phyloP scores from a whole-genome alignment of 2,888 invertebrate genomes.

The Drosophila kambysellisi region DNA sequence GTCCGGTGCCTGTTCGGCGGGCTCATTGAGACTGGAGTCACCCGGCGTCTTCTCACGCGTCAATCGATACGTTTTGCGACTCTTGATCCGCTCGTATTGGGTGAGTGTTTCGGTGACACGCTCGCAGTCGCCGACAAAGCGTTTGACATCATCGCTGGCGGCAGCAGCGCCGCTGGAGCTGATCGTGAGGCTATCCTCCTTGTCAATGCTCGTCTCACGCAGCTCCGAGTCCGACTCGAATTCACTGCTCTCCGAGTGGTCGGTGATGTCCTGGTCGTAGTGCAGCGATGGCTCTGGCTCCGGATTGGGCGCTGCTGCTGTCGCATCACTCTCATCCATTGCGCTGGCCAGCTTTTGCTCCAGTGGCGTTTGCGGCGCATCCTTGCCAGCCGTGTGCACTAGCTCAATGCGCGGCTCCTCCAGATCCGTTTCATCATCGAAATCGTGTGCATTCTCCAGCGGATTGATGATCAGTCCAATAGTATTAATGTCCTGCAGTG shows the following conservation, averaged over 20 bases:
- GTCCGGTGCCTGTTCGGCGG: slow-evolving; percentile 66
- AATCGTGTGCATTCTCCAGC: slow-evolving; percentile 85
- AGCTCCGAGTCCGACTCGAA: slow-evolving; percentile 84
- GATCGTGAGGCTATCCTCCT: slow-evolving; percentile 81
- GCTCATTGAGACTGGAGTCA: slow-evolving; percentile 61
- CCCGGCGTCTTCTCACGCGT: slow-evolving; percentile 82
- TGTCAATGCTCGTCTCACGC: slow-evolving; percentile 84
- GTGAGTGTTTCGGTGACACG: slow-evolving; percentile 83
- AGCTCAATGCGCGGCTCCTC: slow-evolving; percentile 73
- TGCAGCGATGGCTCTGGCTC: slow-evolving; percentile 65
- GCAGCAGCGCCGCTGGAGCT: slow-evolving; percentile 54
- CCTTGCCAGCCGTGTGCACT: slow-evolving; percentile 42
- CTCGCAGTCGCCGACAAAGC: slow-evolving; percentile 84
- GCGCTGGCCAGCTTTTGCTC: slow-evolving; percentile 71
- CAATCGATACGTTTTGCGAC: slow-evolving; percentile 84
- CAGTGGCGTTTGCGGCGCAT: slow-evolving; percentile 60
- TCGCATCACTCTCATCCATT: slow-evolving; percentile 66
- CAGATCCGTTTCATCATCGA: slow-evolving; percentile 82
- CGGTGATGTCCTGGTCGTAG: slow-evolving; percentile 81
- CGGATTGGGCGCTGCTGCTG: slow-evolving; percentile 24
- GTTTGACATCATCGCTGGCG: slow-evolving; percentile 74
- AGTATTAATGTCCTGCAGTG: slow-evolving; percentile 73
- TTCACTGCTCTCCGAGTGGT: slow-evolving; percentile 84
- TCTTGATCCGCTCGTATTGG: slow-evolving; percentile 84
- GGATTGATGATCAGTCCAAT: slow-evolving; percentile 89